Percentiles rank a stretch among this genome's conserved stretches.
Conservation (phyloP, 2,113 vertebrate species). For the Eudyptes chrysolophus region DNA sequence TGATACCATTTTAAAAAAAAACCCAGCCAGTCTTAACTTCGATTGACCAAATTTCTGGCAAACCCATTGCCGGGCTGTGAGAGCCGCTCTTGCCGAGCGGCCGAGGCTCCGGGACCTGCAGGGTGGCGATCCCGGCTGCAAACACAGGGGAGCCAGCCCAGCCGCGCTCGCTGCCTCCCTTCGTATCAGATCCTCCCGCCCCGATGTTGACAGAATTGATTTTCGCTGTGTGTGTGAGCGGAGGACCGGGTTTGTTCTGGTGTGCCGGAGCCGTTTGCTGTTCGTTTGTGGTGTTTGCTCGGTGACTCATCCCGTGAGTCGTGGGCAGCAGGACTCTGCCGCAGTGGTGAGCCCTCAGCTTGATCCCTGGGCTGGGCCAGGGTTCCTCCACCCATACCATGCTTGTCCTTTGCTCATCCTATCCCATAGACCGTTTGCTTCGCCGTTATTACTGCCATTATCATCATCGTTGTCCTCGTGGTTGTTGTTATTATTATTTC, state of each 20-base stretch:
- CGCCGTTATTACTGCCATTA: neutral
- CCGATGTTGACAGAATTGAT: neutral
- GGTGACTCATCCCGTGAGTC: rapidly evolving
- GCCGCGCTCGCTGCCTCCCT: rapidly evolving
- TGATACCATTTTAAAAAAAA: neutral
- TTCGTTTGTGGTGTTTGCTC: neutral
- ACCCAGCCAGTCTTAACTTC: neutral
- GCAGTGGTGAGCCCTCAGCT: neutral
- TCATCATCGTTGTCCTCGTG: neutral
- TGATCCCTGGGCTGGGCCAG: neutral
- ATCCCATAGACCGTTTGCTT: neutral
- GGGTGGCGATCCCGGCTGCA: neutral
- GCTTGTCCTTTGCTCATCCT: neutral
- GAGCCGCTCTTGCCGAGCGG: neutral
- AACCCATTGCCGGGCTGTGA: rapidly evolving
- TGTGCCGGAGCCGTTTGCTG: neutral
- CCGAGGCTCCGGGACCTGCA: neutral
- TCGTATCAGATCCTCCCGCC: neutral
- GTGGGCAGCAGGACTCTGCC: neutral
- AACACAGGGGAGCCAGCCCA: neutral
- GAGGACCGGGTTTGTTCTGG: neutral
- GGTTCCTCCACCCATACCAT: neutral
- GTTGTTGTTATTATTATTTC: neutral
- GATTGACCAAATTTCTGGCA: neutral
- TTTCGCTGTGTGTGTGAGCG: rapidly evolving